Evolutionary conservation across 2,113 vertebrate species (phyloP).

Genomic region (Euleptes europaea): DNA sequence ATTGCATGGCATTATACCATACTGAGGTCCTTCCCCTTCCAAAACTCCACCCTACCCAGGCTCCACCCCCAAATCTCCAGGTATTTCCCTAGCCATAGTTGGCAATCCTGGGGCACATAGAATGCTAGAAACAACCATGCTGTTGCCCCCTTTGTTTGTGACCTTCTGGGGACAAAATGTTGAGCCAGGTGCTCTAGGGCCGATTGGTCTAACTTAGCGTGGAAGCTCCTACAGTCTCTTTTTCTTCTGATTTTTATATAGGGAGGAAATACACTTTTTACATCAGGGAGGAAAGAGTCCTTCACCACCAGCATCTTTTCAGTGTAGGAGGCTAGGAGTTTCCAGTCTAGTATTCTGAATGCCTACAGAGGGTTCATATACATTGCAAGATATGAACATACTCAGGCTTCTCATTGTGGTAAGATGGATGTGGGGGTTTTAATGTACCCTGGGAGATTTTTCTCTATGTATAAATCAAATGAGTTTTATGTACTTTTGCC

Average conservation of each 20-base stretch:
- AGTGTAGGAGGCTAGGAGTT: no score
- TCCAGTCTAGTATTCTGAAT: background rate
- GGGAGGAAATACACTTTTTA: no score
- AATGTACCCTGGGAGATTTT: slow-evolving; percentile 3
- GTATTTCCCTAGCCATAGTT: no score
- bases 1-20: no score
- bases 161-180: background rate
- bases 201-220: background rate
- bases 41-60: no score
- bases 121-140: background rate
- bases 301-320: background rate
- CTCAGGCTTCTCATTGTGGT: background rate
- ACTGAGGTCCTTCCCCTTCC: no score
- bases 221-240: background rate
- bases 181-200: background rate
- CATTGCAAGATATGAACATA: background rate
- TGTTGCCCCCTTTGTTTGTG: background rate
- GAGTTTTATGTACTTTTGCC: slow-evolving; percentile 8
- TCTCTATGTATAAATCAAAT: slow-evolving; percentile 8
- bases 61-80: no score
- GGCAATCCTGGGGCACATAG: no score
- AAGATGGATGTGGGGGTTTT: background rate
- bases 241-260: background rate
- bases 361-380: background rate
- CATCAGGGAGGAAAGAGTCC: background rate